Base-by-base conservation (phyloP, 2,113 vertebrate species). In the Morone chrysops region DNA sequence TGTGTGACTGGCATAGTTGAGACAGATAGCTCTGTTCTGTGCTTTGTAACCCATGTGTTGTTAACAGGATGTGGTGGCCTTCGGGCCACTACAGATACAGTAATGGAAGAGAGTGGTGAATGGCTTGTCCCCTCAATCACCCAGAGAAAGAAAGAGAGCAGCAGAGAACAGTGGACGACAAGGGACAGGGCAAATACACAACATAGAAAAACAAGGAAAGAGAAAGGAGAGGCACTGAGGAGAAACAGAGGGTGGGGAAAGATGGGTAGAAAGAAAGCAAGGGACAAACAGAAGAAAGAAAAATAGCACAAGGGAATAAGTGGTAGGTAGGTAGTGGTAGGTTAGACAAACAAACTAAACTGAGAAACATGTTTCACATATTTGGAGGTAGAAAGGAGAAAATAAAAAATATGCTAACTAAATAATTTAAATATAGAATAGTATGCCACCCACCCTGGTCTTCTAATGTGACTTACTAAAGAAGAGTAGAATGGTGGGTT, bases 61-160 rank as follows among this genome's bases (percentile, higher is more conserved):
- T 75, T 60, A 80, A 75, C 47, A 59, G 48, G 48, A 79, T 51
- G 66, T 50, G 40, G 76, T 60, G 54, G 68, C 75, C 74, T 83
- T 82, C 25, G 71, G 72, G 75, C 59, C 43, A 79, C 68, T 20
- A 47, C 71, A 73, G 66, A 79, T 72, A 73, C 40, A 48, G 31
- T 73, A 80, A 81, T 59, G 61, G 54, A 75, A 83, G 63, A 75
- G 41, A 81, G 59, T 48, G 48, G 65, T 80, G 63, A 88, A 80
- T 50, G 22, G 20, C 43, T 74, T 66, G 75, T 82, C 47, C 56
- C 40, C 48, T 78, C 62, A 68, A 81, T 82, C 41, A 77, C 41
- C 18, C 25, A 65, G 43, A 73, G 14, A 78, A 65, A 70, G n/a
- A 40, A 20, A 61, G 43, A 75, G 22, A 73, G 53, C 13, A 59